These are phyloP conservation scores for Vultur gryphus DNA, from an alignment of 2,797 vertebrate species.

Conservation along the genomic window DNA sequence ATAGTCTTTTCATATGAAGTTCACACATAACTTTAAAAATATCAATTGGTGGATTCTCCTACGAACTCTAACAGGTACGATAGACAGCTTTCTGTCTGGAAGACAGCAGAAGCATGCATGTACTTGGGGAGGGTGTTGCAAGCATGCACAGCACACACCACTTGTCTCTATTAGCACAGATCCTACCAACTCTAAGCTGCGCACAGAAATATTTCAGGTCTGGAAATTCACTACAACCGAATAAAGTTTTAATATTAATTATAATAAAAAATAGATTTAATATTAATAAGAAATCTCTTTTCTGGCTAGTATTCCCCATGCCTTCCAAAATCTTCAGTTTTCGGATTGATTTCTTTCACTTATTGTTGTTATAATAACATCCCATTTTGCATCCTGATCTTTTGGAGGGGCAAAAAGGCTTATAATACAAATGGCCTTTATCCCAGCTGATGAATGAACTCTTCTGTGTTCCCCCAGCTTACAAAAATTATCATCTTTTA, in stretches of 20 bases:
- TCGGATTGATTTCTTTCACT: not conserved
- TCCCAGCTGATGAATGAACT: conserved; percentile 73
- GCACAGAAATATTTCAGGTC: not conserved
- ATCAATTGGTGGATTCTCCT: not conserved
- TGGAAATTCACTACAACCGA: not conserved
- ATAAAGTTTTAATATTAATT: not conserved
- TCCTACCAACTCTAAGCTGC: not conserved
- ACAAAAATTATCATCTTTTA: conserved; percentile 83
- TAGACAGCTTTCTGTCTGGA: not conserved
- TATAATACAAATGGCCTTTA: conserved; percentile 61
- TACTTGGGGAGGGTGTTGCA: not conserved
- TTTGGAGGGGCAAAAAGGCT: not conserved
- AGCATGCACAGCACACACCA: not conserved
- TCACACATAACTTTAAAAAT: conserved; percentile 21
- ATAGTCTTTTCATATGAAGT: conserved; percentile 10
- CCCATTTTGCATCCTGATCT: conserved; percentile 1
- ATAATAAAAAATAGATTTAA: not conserved
- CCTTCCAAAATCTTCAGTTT: not conserved
- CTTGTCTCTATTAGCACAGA: not conserved
- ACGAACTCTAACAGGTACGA: not conserved
- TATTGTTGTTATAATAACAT: conserved; percentile 4
- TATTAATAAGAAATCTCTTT: not conserved
- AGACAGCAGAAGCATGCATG: not conserved
- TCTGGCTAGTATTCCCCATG: not conserved
- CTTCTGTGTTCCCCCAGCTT: conserved; percentile 60